Percentiles rank a stretch among this genome's conserved stretches.
phyloP scores from a whole-genome alignment of 2,113 vertebrate genomes.

The Eupsittula cactorum region DNA sequence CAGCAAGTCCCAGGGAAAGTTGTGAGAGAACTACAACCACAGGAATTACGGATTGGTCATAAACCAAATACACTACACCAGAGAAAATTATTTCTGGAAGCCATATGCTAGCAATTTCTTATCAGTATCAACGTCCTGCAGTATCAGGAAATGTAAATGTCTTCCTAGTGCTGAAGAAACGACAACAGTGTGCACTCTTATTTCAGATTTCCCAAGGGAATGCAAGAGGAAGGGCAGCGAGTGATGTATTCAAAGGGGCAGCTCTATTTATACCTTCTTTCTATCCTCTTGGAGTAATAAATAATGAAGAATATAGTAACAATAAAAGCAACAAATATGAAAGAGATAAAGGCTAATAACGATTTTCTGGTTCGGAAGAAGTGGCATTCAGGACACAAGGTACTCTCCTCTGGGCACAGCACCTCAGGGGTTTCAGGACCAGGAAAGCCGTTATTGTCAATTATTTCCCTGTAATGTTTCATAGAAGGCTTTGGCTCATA shows the following conservation, averaged over 20 bases:
- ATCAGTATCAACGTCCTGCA: not conserved
- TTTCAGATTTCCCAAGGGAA: conserved; percentile 14
- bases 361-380: conserved; percentile 79
- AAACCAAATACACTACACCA: conserved; percentile 12
- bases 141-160: not conserved
- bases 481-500: conserved; percentile 87
- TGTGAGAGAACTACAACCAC: not conserved
- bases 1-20: not conserved
- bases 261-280: conserved; percentile 76
- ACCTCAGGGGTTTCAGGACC: conserved; percentile 40
- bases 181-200: not conserved
- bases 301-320: conserved; percentile 83
- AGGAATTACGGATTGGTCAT: not conserved
- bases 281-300: conserved; percentile 83
- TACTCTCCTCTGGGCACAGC: conserved; percentile 74
- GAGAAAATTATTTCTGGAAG: not conserved
- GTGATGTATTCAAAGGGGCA: not conserved
- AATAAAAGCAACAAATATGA: conserved; percentile 83
- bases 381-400: conserved; percentile 72
- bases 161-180: conserved; percentile 11
- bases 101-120: not conserved
- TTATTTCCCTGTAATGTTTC: conserved; percentile 87
- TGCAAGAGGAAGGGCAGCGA: not conserved
- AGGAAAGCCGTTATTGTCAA: conserved; percentile 87
- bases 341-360: conserved; percentile 85